Percentiles rank a stretch among this genome's conserved stretches.
phyloP scores from a whole-genome alignment of 2,888 invertebrate genomes.

The Diplazon laetatorius region DNA sequence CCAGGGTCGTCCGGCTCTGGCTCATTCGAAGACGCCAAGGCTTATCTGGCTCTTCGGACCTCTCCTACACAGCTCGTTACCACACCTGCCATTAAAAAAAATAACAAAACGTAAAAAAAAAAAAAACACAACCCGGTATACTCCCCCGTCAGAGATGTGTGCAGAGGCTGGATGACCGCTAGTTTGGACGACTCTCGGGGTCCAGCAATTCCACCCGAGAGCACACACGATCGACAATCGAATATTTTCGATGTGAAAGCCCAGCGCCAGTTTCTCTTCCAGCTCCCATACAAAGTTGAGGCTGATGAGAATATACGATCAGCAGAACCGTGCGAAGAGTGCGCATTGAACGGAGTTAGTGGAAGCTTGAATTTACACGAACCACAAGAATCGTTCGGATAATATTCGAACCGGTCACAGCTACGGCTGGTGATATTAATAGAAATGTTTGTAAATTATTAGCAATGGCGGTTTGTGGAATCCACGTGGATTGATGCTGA shows the following conservation, averaged over 20 bases:
- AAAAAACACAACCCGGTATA: slow-evolving; percentile 64
- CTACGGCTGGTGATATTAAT: not conserved
- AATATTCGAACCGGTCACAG: not conserved
- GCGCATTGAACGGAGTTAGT: slow-evolving; percentile 3
- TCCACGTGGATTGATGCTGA: too few relatives aligned
- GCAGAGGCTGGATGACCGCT: slow-evolving; percentile 41
- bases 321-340: slow-evolving; percentile 49
- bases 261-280: slow-evolving; percentile 31
- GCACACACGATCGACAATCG: slow-evolving; percentile 8
- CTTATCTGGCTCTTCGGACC: slow-evolving; percentile 71
- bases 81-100: slow-evolving; percentile 75
- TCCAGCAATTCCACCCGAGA: not conserved
- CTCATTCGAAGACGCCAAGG: slow-evolving; percentile 68
- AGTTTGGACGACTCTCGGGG: slow-evolving; percentile 29
- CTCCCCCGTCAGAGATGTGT: slow-evolving; percentile 30
- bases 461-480: too few relatives aligned
- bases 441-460: too few relatives aligned
- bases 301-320: slow-evolving; percentile 65
- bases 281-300: slow-evolving; percentile 40
- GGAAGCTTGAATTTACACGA: slow-evolving; percentile 37
- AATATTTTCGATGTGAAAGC: slow-evolving; percentile 47
- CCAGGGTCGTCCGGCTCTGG: slow-evolving; percentile 63
- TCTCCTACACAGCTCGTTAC: slow-evolving; percentile 72
- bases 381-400: slow-evolving; percentile 2
- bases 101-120: too few relatives aligned